Percentiles rank a stretch among this genome's conserved stretches.
phyloP scores from a whole-genome alignment of 2,797 vertebrate species.

The Peromyscus eremicus region DNA sequence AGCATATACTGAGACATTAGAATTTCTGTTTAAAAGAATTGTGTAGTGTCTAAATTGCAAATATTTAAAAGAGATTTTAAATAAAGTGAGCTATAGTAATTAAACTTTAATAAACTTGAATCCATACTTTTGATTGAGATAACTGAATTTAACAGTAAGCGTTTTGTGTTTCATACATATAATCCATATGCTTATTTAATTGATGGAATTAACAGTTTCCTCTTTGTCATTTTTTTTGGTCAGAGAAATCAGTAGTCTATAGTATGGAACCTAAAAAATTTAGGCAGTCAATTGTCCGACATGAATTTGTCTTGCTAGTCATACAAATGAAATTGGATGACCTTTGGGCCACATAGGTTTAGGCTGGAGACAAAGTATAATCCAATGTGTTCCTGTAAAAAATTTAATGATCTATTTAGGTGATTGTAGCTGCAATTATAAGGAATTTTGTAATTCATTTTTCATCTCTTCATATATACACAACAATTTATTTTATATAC shows the following conservation, averaged over 20 bases:
- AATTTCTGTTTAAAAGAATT: conserved; percentile 57
- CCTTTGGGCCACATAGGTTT: neutral
- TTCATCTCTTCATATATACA: conserved; percentile 64
- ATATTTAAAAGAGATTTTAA: conserved; percentile 53
- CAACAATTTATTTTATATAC: conserved; percentile 71
- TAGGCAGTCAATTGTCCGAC: neutral
- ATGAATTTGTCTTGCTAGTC: neutral
- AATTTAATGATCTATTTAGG: conserved; percentile 65
- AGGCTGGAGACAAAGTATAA: conserved; percentile 34
- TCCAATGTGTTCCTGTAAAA: conserved; percentile 33
- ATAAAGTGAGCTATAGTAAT: conserved; percentile 19
- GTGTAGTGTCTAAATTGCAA: neutral
- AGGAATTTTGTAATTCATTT: conserved; percentile 55
- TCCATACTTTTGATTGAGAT: conserved; percentile 3
- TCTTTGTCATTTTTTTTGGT: neutral
- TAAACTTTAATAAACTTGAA: conserved; percentile 51
- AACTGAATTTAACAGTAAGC: neutral
- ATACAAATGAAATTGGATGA: neutral
- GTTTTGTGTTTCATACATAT: neutral
- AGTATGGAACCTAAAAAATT: neutral
- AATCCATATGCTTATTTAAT: conserved; percentile 9
- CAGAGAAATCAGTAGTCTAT: conserved; percentile 11
- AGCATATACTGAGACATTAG: neutral
- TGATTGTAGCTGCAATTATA: conserved; percentile 66
- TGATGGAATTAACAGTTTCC: neutral